phyloP scores from a whole-genome alignment of 2,888 invertebrate genomes.

The Junonia oenone region DNA sequence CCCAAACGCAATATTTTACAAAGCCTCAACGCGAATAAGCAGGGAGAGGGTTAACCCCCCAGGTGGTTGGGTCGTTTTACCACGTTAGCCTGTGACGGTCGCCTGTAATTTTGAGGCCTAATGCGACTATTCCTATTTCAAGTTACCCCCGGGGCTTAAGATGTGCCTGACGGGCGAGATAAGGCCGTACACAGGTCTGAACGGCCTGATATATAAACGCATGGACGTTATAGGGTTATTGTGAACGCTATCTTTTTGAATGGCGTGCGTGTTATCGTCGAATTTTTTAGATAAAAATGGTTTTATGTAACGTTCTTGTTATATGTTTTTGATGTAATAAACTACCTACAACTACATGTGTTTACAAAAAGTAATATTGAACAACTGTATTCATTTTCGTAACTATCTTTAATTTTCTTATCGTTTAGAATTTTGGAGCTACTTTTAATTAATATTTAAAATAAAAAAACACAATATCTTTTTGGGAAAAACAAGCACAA shows the following conservation, averaged over 20 bases:
- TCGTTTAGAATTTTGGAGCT: too few species aligned
- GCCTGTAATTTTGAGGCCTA: constrained; percentile 77
- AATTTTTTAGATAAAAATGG: constrained; percentile 12
- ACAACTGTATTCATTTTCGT: too few species aligned
- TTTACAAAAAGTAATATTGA: too few species aligned
- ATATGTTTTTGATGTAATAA: neutral
- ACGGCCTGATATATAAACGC: constrained; percentile 20
- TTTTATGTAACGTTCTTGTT: neutral
- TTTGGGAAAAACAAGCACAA: too few species aligned
- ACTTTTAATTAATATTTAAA: too few species aligned
- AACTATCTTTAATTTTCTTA: too few species aligned
- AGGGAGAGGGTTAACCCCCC: constrained; percentile 61
- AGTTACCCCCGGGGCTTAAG: constrained; percentile 71
- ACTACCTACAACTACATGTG: too few species aligned
- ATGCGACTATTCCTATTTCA: constrained; percentile 79
- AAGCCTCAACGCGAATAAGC: constrained; percentile 28
- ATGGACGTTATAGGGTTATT: constrained; percentile 23
- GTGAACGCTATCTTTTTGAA: constrained; percentile 12
- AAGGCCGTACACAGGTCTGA: constrained; percentile 39
- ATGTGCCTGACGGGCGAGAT: constrained; percentile 68
- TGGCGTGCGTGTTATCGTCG: constrained; percentile 16
- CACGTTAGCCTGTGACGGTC: constrained; percentile 77
- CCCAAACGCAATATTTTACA: constrained; percentile 28
- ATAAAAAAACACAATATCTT: too few species aligned
- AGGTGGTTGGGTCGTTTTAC: constrained; percentile 75